Evolutionary conservation across 1,140 invertebrate species (phyloP).

Genomic region (Sarcophaga peregrina): DNA sequence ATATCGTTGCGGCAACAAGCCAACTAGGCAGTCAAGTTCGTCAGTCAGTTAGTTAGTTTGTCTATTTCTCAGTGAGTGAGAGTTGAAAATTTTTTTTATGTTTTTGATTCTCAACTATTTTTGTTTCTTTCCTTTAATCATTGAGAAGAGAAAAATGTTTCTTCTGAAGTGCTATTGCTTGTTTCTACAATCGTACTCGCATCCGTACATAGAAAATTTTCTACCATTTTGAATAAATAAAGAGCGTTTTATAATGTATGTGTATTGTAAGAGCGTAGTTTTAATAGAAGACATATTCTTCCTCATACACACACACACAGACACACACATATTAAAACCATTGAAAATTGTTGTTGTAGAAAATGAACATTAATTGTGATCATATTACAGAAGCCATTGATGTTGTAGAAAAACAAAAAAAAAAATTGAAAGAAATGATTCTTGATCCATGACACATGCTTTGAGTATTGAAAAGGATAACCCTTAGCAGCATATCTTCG

Average conservation of each 20-base stretch:
- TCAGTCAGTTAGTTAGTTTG: background rate
- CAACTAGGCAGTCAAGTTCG: background rate
- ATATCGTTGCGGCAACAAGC: background rate
- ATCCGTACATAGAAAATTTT: background rate
- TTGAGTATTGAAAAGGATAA: too few species aligned
- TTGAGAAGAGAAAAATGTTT: background rate
- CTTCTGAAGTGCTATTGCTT: too few species aligned
- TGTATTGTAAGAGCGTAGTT: background rate
- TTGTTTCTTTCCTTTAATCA: background rate
- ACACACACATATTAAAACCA: background rate
- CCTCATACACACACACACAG: too few species aligned
- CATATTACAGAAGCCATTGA: background rate
- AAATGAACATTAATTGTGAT: slow-evolving; percentile 22
- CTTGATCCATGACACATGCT: too few species aligned
- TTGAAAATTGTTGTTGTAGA: slow-evolving; percentile 23
- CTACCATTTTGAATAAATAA: slow-evolving; percentile 27
- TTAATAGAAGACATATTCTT: background rate
- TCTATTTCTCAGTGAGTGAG: background rate
- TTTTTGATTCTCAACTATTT: background rate
- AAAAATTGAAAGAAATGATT: too few species aligned
- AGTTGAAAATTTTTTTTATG: too few species aligned
- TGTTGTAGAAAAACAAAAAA: too few species aligned
- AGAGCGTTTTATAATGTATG: background rate
- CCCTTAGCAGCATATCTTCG: too few species aligned
- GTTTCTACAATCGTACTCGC: too few species aligned